Base-by-base conservation (phyloP, 92 coral and sea anemone species). In the Palythoa grandis region DNA sequence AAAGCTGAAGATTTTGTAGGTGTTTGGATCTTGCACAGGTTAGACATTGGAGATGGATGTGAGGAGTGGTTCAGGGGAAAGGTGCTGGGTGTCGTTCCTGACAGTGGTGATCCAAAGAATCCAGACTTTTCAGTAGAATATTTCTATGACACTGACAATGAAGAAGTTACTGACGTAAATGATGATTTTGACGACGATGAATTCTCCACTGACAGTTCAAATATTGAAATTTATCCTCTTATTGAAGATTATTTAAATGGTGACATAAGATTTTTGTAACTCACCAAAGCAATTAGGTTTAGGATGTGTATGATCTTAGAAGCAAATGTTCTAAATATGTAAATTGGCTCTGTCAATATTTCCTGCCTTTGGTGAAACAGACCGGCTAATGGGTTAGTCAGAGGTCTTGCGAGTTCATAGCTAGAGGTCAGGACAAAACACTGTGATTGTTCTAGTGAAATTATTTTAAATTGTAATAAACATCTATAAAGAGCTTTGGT, bases 51-150 rank as follows among this genome's bases (percentile, higher is more conserved):
- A 54, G 82, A 77, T 60, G 61, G 66, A 56, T 72, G 76, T 72
- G 82, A 77, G 23, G 82, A 77, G 70, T 48, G 65, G 43, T 77
- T 77, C 70, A 77, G 70, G 38, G 82, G 67, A 23, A 78, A 78
- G 69, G 83, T 78, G 52, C 70, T 78, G 68, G 69, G 83, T 52
- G 68, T 53, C 67, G 82, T 76, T 58, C 82, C 82, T 76, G 82
- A 58, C 68, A 76, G 82, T 76, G 52, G 82, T 76, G 82, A 76
- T 58, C 68, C 82, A 76, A 58, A 52, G 63, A 76, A 76, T 35
- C 66, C 65, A 52, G 65, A 76, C 40, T 76, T 76, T 76, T 53
- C 82, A 52, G 82, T 76, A 52, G 20, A 76, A 58, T 76, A 71
- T 71, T 71, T 71, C 53, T 71, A 71, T 71, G 75, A 50, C 82